Evolutionary conservation across 2,888 invertebrate genomes (phyloP), one percentile per base, ranked within the genome.

Genomic region (Kryphioiulus occultus): DNA sequence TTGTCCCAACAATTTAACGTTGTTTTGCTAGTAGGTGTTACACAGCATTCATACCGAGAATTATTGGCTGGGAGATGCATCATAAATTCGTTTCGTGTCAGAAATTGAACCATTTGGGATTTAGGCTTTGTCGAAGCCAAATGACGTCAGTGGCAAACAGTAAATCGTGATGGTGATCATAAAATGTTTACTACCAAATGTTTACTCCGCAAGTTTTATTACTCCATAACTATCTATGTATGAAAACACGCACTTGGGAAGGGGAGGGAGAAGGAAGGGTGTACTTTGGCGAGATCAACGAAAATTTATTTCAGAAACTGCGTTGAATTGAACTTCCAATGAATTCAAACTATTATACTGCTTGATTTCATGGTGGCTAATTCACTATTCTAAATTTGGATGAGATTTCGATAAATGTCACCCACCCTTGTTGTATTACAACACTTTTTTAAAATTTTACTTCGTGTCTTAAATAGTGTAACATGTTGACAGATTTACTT

Each of bases 21-120:
- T 68, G 22, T 26, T 68, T 68, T 26, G 19, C 19, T 68, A 19
- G 10, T 26, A 26, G 68, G 7, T 26, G 26, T n/a, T 68, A 68
- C 7, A 68, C 19, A 68, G 26, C 68, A 68, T 68, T 68, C 68
- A 68, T 68, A 26, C 3, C 3, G n/a, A 26, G 68, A 68, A 26
- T 68, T 68, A 68, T 26, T 68, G 68, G 68, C 26, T 68, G 19
- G 68, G 22, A 68, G 68, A 68, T 68, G 68, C 26, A 19, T 68
- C 68, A 68, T 68, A 68, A 68, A 68, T 68, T 68, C 68, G 68
- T 68, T 68, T 68, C 68, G 68, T 68, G 68, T 68, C 68, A 68
- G 68, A 68, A 68, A 68, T 68, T 22, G 68, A 68, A 68, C 68
- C 68, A 68, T 68, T 68, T 68, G 68, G 68, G 68, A 68, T 68